These are phyloP conservation scores for Centropyge bicolor DNA, from an alignment of 2,797 vertebrate genomes.

Conservation along the genomic window DNA sequence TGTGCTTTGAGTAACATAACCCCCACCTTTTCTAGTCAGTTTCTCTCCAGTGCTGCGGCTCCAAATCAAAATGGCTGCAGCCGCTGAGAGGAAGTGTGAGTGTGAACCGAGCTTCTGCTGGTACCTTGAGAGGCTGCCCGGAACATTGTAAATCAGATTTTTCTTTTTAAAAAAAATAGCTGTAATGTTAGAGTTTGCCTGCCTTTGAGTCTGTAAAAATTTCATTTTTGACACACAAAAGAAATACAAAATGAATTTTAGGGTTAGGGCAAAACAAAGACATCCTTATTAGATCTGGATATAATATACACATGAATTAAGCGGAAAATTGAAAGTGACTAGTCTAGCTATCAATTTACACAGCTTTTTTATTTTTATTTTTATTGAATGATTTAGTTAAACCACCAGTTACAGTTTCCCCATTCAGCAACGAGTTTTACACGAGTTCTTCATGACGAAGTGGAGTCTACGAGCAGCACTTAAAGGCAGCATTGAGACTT, in stretches of 20 bases:
- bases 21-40: slow-evolving; percentile 77
- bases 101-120: slow-evolving; percentile 27
- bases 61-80: slow-evolving; percentile 86
- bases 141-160: neutral
- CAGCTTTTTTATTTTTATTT: too few relatives aligned
- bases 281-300: neutral
- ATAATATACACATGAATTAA: neutral
- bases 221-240: too few relatives aligned
- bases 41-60: slow-evolving; percentile 62
- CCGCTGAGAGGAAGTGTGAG: slow-evolving; percentile 55
- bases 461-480: neutral
- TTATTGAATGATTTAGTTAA: neutral
- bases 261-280: too few relatives aligned
- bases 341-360: neutral
- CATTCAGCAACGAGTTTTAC: neutral
- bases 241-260: too few relatives aligned
- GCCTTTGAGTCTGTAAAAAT: too few relatives aligned
- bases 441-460: neutral
- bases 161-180: neutral
- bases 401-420: neutral
- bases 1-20: slow-evolving; percentile 48
- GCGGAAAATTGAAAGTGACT: too few relatives aligned
- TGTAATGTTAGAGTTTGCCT: too few relatives aligned
- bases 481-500: slow-evolving; percentile 26
- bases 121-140: slow-evolving; percentile 43